Evolutionary conservation across 2,888 invertebrate genomes (phyloP).

Genomic region (Acronicta leporina): DNA sequence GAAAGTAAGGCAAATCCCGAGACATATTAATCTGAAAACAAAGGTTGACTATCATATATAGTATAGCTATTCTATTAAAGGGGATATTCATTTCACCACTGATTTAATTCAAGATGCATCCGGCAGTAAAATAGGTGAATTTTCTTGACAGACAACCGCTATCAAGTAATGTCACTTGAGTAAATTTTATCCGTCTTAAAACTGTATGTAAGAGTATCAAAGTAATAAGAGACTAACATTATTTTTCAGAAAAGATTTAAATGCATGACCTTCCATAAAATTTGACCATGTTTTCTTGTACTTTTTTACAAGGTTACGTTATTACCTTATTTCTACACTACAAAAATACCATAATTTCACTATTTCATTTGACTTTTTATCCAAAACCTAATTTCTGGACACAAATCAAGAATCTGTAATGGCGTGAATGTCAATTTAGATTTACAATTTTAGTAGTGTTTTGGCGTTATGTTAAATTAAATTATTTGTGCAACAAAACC

Average conservation of each 20-base stretch:
- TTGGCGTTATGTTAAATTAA: neutral
- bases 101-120: neutral
- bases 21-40: slow-evolving; percentile 12
- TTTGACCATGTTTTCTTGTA: too few species aligned
- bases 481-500: neutral
- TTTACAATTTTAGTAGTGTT: neutral
- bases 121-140: neutral
- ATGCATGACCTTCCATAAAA: too few species aligned
- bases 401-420: neutral
- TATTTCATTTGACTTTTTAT: neutral
- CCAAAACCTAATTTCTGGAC: too few species aligned
- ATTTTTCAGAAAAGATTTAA: too few species aligned
- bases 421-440: neutral
- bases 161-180: neutral
- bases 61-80: slow-evolving; percentile 9
- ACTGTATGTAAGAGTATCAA: neutral
- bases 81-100: slow-evolving; percentile 22
- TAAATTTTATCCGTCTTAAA: slow-evolving; percentile 12
- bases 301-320: too few species aligned
- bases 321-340: too few species aligned
- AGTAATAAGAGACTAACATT: too few species aligned
- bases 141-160: neutral
- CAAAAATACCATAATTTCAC: too few species aligned
- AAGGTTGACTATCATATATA: slow-evolving; percentile 11
- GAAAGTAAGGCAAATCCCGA: slow-evolving; percentile 1